Conservation (phyloP, 2,888 invertebrate genomes). For the Eremobia ochroleuca region DNA sequence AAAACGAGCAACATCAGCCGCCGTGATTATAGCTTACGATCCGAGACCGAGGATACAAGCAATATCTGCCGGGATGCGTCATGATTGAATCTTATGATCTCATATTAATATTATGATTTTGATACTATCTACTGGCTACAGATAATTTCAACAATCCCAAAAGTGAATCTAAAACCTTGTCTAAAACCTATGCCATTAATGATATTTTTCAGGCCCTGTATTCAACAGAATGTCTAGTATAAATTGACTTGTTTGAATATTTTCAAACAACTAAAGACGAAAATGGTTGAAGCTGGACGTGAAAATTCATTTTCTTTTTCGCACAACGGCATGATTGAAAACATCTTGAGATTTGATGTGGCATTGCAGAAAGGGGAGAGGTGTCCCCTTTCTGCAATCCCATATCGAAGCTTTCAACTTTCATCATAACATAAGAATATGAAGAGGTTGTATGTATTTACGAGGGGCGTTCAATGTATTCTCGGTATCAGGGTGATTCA, state of each 20-base stretch:
- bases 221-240: background rate
- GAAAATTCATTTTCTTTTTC: background rate
- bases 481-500: too few species aligned
- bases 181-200: too few species aligned
- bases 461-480: too few species aligned
- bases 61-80: slow-evolving; percentile 1
- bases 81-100: slow-evolving; percentile 13
- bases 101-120: background rate
- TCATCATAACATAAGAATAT: slow-evolving; percentile 1
- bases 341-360: too few species aligned
- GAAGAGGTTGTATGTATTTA: slow-evolving; percentile 21
- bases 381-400: background rate
- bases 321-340: background rate
- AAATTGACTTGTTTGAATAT: background rate
- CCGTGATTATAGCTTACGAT: background rate
- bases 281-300: background rate
- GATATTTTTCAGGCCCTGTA: background rate
- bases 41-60: background rate
- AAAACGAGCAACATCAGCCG: background rate
- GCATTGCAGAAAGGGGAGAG: too few species aligned
- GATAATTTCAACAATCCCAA: background rate
- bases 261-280: background rate
- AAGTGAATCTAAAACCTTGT: background rate
- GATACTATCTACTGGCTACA: background rate
- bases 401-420: background rate